Percentiles rank a stretch among this genome's conserved stretches.
Evolutionary conservation across 2,113 vertebrate species (phyloP).

Genomic region (Erythrolamprus reginae): DNA sequence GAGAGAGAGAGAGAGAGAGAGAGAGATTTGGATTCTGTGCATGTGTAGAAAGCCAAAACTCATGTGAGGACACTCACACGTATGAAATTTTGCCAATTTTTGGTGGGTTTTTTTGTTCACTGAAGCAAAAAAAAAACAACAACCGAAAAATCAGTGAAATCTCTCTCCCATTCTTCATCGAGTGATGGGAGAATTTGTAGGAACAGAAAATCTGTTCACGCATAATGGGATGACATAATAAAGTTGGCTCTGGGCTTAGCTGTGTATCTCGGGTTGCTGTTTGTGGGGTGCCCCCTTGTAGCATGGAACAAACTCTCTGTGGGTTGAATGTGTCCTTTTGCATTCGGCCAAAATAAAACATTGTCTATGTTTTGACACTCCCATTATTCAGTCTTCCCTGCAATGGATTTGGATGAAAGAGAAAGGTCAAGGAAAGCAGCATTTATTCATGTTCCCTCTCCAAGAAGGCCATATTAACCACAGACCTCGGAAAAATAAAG

Average conservation of each 20-base stretch:
- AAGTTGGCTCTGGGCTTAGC: not conserved
- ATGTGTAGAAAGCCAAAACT: too few species aligned
- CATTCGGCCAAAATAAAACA: not conserved
- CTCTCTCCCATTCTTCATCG: too few species aligned
- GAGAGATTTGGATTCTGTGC: too few species aligned
- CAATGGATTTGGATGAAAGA: not conserved
- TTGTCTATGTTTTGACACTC: not conserved
- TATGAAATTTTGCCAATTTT: too few species aligned
- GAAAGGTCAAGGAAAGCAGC: not conserved
- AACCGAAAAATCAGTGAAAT: too few species aligned
- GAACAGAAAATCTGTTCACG: not conserved
- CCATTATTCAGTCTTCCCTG: not conserved
- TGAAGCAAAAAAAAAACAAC: too few species aligned
- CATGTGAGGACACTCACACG: too few species aligned
- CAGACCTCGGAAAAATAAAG: conserved; percentile 22
- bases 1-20: too few species aligned
- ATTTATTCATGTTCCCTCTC: not conserved
- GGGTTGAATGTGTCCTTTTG: not conserved
- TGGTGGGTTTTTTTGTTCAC: too few species aligned
- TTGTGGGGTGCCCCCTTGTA: not conserved
- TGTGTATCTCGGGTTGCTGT: not conserved
- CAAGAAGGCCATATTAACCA: not conserved
- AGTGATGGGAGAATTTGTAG: not conserved
- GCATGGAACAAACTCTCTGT: not conserved
- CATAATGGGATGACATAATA: not conserved